A percentile compares a stretch with the other conserved stretches of the same genome.
phyloP scores from a whole-genome alignment of 2,888 invertebrate species.

The Dynastes grantii region DNA sequence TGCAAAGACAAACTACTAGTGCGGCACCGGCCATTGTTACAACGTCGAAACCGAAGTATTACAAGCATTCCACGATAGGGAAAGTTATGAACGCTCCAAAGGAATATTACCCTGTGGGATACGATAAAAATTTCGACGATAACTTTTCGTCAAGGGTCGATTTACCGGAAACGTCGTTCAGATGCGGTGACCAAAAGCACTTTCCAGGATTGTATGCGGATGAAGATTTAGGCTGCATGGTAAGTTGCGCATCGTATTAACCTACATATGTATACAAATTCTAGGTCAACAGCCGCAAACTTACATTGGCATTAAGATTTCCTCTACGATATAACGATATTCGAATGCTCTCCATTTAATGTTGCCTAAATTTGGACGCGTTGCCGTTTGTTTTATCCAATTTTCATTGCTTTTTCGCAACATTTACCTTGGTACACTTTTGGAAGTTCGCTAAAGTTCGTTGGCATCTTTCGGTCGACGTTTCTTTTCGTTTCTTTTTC shows the following conservation, averaged over 20 bases:
- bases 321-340: background rate
- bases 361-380: background rate
- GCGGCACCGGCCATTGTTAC: slow-evolving; percentile 70
- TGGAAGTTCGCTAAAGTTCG: background rate
- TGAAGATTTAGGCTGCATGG: slow-evolving; percentile 92
- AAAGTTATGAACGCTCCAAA: slow-evolving; percentile 92
- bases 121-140: slow-evolving; percentile 92
- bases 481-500: background rate
- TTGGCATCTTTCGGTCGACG: background rate
- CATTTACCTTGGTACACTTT: slow-evolving; percentile 7
- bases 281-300: background rate
- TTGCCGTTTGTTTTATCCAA: background rate
- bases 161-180: slow-evolving; percentile 86
- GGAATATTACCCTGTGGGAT: slow-evolving; percentile 90
- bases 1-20: slow-evolving; percentile 75
- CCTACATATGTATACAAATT: background rate
- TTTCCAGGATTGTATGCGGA: slow-evolving; percentile 93
- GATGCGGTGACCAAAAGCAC: slow-evolving; percentile 91
- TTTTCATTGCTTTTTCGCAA: background rate
- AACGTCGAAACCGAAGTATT: slow-evolving; percentile 69
- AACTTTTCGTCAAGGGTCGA: slow-evolving; percentile 89
- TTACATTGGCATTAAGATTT: slow-evolving; percentile 2
- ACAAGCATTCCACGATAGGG: slow-evolving; percentile 67
- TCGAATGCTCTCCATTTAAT: background rate
- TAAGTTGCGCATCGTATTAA: slow-evolving; percentile 68